Evolutionary conservation across 2,888 invertebrate species (phyloP), one percentile per base, ranked within the genome.

Genomic region (Stenoptilia bipunctidactyla): DNA sequence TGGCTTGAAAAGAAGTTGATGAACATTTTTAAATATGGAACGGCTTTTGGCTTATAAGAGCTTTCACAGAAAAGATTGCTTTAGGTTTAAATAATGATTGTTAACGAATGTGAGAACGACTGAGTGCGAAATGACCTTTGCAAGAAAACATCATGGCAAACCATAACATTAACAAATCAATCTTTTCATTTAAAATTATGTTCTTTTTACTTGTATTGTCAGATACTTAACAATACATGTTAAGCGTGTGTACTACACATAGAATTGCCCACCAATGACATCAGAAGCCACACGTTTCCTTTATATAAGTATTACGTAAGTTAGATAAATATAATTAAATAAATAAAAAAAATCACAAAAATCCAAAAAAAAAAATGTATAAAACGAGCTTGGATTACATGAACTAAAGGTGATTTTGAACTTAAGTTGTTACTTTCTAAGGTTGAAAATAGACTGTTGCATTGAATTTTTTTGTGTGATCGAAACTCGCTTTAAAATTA

Each of bases 211-310:
- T n/a, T n/a, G n/a, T n/a, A n/a, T n/a, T n/a, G 20, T 20, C 3
- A 20, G 20, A 20, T 3, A 20, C 20, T 48, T 44, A 43, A 45
- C 45, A 43, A 46, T 30, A 12, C 30, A 6, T 30, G 54, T 59
- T 59, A 64, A n/a, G 74, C 74, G 60, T 63, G 61, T 54, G 62
- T 30, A 12, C n/a, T 30, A 71, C 67, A 72, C 69, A 71, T 72
- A 76, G 67, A 77, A 64, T 64, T 74, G 67, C 82, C 82, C 82
- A 80, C 82, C 82, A 79, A 80, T 72, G 66, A 73, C 77, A 77
- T 66, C 75, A 62, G 67, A 73, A 69, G 71, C 74, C 77, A 79
- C 80, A 74, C 76, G 79, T 77, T 68, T 73, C 66, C 61, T 75
- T 66, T 68, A 68, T 70, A 63, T 82, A 79, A 80, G 82, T 80